Evolutionary conservation across 2,888 invertebrate species (phyloP).

Genomic region (Yponomeuta evonymella): DNA sequence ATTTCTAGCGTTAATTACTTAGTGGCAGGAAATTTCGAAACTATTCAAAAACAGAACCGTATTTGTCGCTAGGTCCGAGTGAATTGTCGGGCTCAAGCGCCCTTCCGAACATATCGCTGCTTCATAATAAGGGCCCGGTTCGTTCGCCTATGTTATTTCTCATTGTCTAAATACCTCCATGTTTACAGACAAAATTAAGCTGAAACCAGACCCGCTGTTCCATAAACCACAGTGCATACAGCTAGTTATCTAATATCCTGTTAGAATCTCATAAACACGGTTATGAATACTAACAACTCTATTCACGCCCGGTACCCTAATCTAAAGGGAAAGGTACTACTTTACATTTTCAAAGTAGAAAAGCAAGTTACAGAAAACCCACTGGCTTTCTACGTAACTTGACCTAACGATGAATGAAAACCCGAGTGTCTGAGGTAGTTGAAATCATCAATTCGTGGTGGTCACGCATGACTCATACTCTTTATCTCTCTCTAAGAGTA

Average conservation of each 20-base stretch:
- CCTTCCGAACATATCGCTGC: background rate
- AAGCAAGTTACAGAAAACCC: background rate
- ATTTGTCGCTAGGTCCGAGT: too few species aligned
- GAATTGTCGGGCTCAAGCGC: too few species aligned
- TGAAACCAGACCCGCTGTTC: background rate
- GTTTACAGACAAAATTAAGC: background rate
- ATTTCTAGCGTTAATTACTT: too few species aligned
- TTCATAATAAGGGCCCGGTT: background rate
- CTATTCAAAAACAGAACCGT: too few species aligned
- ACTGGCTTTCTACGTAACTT: background rate
- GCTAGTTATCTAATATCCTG: conserved; percentile 1
- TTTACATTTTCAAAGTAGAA: background rate
- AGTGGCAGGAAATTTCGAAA: too few species aligned
- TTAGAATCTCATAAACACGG: conserved; percentile 5
- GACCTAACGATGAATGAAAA: too few species aligned
- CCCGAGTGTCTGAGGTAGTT: too few species aligned
- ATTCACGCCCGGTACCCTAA: conserved; percentile 3
- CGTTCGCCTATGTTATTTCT: background rate
- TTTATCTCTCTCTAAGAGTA: too few species aligned
- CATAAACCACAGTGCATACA: background rate
- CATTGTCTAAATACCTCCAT: background rate
- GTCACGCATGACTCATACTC: too few species aligned
- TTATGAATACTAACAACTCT: conserved; percentile 12
- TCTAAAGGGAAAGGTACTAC: conserved; percentile 4
- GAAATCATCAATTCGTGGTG: too few species aligned